A percentile compares a stretch with the other conserved stretches of the same genome.
Evolutionary conservation across 2,888 invertebrate species (phyloP).

Genomic region (Parnassius apollo): DNA sequence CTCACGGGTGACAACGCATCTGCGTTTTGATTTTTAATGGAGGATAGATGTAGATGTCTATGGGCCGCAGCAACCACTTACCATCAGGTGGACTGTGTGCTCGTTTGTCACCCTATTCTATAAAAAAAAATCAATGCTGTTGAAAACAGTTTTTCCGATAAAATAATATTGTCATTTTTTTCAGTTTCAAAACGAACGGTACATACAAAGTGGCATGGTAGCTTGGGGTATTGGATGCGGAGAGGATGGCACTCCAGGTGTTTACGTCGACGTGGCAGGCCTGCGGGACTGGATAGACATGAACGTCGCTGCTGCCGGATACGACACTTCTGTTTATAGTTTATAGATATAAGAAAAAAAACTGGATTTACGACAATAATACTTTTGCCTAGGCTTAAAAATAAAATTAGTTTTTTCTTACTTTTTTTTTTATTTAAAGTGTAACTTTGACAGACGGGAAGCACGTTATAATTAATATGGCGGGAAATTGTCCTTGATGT

Average conservation of each 20-base stretch:
- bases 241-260: slow-evolving; percentile 32
- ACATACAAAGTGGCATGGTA: slow-evolving; percentile 79
- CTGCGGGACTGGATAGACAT: slow-evolving; percentile 86
- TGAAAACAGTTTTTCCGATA: too few relatives aligned
- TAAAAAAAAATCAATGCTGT: too few relatives aligned
- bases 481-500: too few relatives aligned
- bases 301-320: slow-evolving; percentile 68
- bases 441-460: too few relatives aligned
- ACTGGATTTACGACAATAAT: neutral
- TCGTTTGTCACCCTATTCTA: too few relatives aligned
- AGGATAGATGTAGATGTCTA: too few relatives aligned
- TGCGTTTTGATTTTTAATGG: too few relatives aligned
- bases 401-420: neutral
- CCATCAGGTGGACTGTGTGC: too few relatives aligned
- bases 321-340: slow-evolving; percentile 59
- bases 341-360: slow-evolving; percentile 19
- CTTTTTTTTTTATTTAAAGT: too few relatives aligned
- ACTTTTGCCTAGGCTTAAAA: neutral
- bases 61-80: too few relatives aligned
- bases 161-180: neutral
- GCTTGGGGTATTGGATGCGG: slow-evolving; percentile 89
- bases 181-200: slow-evolving; percentile 39
- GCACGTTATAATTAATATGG: too few relatives aligned
- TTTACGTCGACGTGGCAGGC: slow-evolving; percentile 72
- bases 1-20: too few relatives aligned